phyloP scores from a whole-genome alignment of 1,140 invertebrate species.

The Pissodes strobi region DNA sequence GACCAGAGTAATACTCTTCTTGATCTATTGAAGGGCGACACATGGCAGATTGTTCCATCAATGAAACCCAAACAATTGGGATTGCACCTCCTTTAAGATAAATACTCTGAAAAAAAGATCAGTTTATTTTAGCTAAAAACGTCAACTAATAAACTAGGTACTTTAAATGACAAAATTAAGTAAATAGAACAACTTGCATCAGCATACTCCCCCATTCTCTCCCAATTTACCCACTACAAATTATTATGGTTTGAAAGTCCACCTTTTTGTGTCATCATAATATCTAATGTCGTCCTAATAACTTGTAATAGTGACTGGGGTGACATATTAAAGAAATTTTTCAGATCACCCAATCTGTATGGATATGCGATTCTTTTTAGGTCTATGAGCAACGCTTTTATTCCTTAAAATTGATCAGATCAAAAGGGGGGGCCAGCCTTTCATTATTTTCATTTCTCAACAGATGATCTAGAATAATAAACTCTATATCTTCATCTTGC shows the following conservation, averaged over 20 bases:
- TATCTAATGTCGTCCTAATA: neutral
- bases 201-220: slow-evolving; percentile 20
- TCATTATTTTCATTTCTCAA: neutral
- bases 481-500: neutral
- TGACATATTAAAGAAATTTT: slow-evolving; percentile 28
- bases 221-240: slow-evolving; percentile 23
- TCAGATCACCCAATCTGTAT: slow-evolving; percentile 28
- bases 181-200: slow-evolving; percentile 13
- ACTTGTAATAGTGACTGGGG: slow-evolving; percentile 20
- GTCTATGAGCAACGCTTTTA: slow-evolving; percentile 18
- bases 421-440: neutral
- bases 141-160: too few species aligned
- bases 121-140: too few species aligned
- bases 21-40: slow-evolving; percentile 33
- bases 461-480: neutral
- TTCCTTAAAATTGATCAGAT: neutral
- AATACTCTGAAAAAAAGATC: slow-evolving; percentile 17
- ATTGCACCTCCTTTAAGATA: slow-evolving; percentile 25
- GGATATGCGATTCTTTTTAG: slow-evolving; percentile 33
- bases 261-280: slow-evolving; percentile 18
- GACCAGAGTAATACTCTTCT: slow-evolving; percentile 38
- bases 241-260: slow-evolving; percentile 15
- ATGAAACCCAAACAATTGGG: slow-evolving; percentile 38
- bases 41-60: slow-evolving; percentile 37
- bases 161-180: slow-evolving; percentile 6